phyloP scores from a whole-genome alignment of 1,140 invertebrate species.

The Pseudachorutes palmiensis region DNA sequence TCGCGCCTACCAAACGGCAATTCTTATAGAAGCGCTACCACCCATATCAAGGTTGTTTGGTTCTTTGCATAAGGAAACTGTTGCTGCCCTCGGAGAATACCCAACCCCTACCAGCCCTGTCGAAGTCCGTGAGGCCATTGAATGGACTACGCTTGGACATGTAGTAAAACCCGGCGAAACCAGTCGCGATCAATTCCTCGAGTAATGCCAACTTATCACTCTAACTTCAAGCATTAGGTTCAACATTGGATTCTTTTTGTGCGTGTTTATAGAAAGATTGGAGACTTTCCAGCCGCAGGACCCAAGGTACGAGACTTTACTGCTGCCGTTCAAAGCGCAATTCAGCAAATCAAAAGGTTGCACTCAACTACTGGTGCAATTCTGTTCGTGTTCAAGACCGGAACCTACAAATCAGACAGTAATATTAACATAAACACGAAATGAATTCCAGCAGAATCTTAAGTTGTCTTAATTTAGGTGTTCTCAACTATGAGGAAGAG shows the following conservation, averaged over 20 bases:
- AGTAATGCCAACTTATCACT: neutral
- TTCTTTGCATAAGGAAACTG: neutral
- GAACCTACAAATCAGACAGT: neutral
- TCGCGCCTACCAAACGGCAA: too few species aligned
- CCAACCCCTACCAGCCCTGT: neutral
- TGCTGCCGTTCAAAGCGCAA: conserved; percentile 17
- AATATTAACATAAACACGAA: neutral
- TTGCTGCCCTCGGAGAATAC: neutral
- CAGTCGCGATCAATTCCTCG: neutral
- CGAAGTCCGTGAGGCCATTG: neutral
- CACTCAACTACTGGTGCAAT: conserved; percentile 18
- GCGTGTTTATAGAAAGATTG: neutral
- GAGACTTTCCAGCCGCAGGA: neutral
- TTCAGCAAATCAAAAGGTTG: conserved; percentile 21
- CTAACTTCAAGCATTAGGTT: neutral
- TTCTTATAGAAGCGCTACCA: too few species aligned
- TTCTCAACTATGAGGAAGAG: conserved; percentile 10
- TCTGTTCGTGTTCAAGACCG: conserved; percentile 22
- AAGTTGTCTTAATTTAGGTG: neutral
- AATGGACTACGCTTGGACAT: neutral
- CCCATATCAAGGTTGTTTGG: too few species aligned
- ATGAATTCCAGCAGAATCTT: neutral
- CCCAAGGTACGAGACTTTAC: conserved; percentile 15
- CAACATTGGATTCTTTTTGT: neutral
- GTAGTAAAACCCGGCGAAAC: neutral